These are phyloP conservation scores for Tragelaphus eurycerus DNA, from an alignment of 2,797 vertebrate species.

Conservation along the genomic window DNA sequence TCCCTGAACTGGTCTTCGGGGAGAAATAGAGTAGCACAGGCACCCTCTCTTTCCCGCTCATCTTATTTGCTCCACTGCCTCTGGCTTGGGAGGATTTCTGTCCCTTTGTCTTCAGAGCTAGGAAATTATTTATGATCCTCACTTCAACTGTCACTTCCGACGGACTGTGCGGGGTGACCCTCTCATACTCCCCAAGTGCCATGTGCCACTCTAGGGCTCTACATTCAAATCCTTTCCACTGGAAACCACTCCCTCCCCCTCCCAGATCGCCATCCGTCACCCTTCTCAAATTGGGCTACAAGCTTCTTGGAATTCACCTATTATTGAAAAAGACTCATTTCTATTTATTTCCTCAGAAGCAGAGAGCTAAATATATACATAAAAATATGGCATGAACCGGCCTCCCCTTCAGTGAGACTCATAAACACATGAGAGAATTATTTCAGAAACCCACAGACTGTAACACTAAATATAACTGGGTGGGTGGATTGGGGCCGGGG, in stretches of 20 bases:
- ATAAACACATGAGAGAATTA: slow-evolving; percentile 10
- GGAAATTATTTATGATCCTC: neutral
- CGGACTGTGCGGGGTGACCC: accelerated
- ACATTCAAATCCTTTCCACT: neutral
- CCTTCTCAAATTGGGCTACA: neutral
- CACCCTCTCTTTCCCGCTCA: accelerated
- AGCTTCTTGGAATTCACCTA: slow-evolving; percentile 4
- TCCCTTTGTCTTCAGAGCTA: slow-evolving; percentile 10
- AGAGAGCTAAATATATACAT: slow-evolving; percentile 31
- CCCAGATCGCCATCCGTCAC: neutral
- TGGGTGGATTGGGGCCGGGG: accelerated
- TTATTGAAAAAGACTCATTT: slow-evolving; percentile 3
- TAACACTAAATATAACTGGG: slow-evolving; percentile 50
- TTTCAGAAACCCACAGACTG: slow-evolving; percentile 38
- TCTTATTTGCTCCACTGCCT: neutral
- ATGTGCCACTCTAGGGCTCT: neutral
- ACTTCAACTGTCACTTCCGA: neutral
- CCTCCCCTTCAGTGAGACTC: slow-evolving; percentile 3
- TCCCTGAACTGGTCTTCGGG: neutral
- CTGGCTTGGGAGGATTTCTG: too few species aligned
- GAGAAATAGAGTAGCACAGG: accelerated
- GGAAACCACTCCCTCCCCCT: neutral
- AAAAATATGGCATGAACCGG: neutral
- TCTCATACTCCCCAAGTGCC: neutral
- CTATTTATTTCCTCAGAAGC: slow-evolving; percentile 36